Conservation (phyloP, 2,888 invertebrate genomes). For the Beris morrisii region DNA sequence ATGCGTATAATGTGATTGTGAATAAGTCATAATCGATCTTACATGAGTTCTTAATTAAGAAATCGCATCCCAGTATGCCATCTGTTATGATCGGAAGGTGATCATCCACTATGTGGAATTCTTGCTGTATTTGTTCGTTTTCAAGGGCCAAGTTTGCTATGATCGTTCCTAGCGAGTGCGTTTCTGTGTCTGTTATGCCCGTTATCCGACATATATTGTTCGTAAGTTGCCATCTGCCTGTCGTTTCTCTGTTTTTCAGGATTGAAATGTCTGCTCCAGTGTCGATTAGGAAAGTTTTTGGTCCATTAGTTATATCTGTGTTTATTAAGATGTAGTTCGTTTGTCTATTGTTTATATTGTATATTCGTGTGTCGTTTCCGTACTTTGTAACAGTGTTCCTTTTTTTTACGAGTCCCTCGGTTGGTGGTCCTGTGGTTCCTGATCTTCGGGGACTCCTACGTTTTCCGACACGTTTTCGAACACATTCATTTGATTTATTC, state of each 20-base stretch:
- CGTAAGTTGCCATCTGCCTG: background rate
- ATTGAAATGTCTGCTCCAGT: too few relatives aligned
- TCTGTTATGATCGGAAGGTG: constrained; percentile 25
- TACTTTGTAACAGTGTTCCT: too few relatives aligned
- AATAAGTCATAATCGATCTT: constrained; percentile 28
- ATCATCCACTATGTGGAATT: constrained; percentile 8
- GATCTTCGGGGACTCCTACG: too few relatives aligned
- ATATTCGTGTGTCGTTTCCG: too few relatives aligned
- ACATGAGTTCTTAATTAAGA: background rate
- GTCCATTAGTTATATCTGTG: too few relatives aligned
- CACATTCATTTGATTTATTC: too few relatives aligned
- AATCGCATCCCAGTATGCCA: constrained; percentile 28
- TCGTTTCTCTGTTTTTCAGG: background rate
- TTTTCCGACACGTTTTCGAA: too few relatives aligned
- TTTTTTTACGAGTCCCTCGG: too few relatives aligned
- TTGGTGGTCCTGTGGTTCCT: too few relatives aligned
- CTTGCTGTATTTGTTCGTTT: constrained; percentile 2
- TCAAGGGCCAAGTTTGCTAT: background rate
- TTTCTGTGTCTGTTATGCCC: background rate
- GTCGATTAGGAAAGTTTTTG: constrained; percentile 6
- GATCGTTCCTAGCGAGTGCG: background rate
- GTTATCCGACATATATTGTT: background rate
- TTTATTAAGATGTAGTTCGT: too few relatives aligned
- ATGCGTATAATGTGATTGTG: background rate
- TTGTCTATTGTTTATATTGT: too few relatives aligned